Percentiles rank a stretch among this genome's conserved stretches.
Evolutionary conservation across 2,888 invertebrate genomes (phyloP).

Genomic region (Sacculina carcini): DNA sequence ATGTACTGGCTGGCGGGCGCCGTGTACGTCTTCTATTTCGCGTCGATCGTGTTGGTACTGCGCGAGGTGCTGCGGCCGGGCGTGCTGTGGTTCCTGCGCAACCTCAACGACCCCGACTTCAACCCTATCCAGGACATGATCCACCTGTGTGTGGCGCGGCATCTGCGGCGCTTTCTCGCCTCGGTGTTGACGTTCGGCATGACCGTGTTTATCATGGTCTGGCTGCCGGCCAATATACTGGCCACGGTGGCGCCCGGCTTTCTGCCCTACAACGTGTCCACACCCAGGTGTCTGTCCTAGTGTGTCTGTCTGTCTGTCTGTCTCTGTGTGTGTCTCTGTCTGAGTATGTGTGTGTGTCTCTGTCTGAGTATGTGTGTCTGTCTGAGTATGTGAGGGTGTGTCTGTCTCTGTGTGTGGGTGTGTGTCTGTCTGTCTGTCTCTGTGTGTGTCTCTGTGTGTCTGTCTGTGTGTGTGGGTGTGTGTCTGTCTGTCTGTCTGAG

Average conservation of each 20-base stretch:
- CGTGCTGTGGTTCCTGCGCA: conserved; percentile 89
- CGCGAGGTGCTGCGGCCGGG: conserved; percentile 87
- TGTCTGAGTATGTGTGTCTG: too few relatives aligned
- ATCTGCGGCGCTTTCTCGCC: conserved; percentile 64
- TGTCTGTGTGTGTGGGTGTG: too few relatives aligned
- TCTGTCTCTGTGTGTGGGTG: too few relatives aligned
- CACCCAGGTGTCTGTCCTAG: conserved; percentile 19
- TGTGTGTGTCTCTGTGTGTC: too few relatives aligned
- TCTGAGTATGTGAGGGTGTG: too few relatives aligned
- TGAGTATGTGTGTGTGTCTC: too few relatives aligned
- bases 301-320: too few relatives aligned
- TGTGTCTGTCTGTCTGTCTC: too few relatives aligned
- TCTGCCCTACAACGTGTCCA: conserved; percentile 74
- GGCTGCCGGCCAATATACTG: conserved; percentile 72
- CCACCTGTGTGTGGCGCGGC: conserved; percentile 70
- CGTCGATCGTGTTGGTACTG: conserved; percentile 72
- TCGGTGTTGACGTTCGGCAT: conserved; percentile 90
- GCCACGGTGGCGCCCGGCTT: conserved; percentile 55
- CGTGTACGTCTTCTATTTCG: conserved; percentile 97
- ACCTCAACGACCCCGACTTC: conserved; percentile 95
- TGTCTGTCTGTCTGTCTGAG: too few relatives aligned
- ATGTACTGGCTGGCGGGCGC: conserved; percentile 98
- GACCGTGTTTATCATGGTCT: conserved; percentile 79
- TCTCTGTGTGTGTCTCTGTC: too few relatives aligned
- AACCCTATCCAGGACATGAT: conserved; percentile 98